Percentiles rank a stretch among this genome's conserved stretches.
These are phyloP conservation scores for Pollenia amentaria DNA, from an alignment of 2,888 invertebrate genomes.

Conservation along the genomic window DNA sequence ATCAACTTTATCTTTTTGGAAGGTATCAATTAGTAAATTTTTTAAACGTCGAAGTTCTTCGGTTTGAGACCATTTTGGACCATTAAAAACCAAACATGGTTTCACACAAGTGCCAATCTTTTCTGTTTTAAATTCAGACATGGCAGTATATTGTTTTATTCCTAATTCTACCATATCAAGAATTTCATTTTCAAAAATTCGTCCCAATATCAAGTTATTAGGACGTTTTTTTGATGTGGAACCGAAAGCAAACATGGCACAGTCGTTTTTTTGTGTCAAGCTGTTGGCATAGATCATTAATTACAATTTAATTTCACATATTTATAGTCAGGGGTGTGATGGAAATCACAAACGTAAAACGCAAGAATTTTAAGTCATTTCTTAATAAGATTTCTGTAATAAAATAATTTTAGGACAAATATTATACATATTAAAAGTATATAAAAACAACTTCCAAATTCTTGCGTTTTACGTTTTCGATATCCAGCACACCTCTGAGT, in stretches of 20 bases:
- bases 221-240: constrained; percentile 98
- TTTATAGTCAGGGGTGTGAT: no score
- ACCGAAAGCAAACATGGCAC: constrained; percentile 95
- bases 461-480: no score
- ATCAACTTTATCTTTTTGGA: constrained; percentile 88
- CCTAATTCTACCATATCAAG: constrained; percentile 99
- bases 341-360: no score
- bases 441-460: no score
- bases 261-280: constrained; percentile 92
- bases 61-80: constrained; percentile 94
- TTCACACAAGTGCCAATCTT: constrained; percentile 93
- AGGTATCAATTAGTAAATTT: constrained; percentile 96
- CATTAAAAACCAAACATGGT: constrained; percentile 96
- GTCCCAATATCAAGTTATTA: constrained; percentile 94
- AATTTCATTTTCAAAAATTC: constrained; percentile 94
- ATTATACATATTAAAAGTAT: no score
- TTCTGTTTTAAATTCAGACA: constrained; percentile 91
- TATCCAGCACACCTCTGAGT: no score
- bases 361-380: no score
- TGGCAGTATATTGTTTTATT: constrained; percentile 91
- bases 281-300: constrained; percentile 79
- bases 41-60: constrained; percentile 93
- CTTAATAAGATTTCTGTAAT: no score
- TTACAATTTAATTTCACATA: neutral
- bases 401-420: no score